Evolutionary conservation across 2,888 invertebrate species (phyloP).

Genomic region (Polydesmus complanatus): DNA sequence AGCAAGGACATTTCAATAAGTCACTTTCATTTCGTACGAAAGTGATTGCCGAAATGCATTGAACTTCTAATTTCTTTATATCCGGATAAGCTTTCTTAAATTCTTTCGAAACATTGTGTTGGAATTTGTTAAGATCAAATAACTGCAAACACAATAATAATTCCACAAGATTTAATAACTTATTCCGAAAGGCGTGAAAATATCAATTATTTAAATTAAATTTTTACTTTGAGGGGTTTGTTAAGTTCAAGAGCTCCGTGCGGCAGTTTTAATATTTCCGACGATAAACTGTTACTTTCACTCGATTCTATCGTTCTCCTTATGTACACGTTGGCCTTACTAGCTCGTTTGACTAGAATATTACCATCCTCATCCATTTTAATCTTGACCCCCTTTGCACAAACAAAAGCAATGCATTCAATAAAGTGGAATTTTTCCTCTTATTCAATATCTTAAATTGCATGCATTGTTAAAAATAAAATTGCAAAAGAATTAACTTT

Average conservation of each 20-base stretch:
- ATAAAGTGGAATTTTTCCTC: no score
- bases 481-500: no score
- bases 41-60: conserved; percentile 81
- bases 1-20: conserved; percentile 85
- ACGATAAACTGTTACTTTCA: conserved; percentile 60
- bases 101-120: conserved; percentile 80
- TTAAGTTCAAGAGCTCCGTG: conserved; percentile 76
- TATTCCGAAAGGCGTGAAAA: no score
- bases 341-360: conserved; percentile 81
- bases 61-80: conserved; percentile 71
- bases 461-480: no score
- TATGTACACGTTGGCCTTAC: conserved; percentile 83
- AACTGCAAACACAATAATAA: conserved; percentile 39
- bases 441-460: no score
- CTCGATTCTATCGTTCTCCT: conserved; percentile 36
- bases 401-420: no score
- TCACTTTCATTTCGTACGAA: conserved; percentile 84
- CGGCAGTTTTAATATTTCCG: conserved; percentile 74
- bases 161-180: background rate
- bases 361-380: conserved; percentile 93
- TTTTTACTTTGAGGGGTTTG: conserved; percentile 84
- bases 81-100: conserved; percentile 79
- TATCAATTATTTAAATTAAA: background rate
- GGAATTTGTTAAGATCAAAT: conserved; percentile 93
- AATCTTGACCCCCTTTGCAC: conserved; percentile 71